Percentiles rank a stretch among this genome's conserved stretches.
phyloP scores from a whole-genome alignment of 1,140 invertebrate species.

The Drosophila suzukii region DNA sequence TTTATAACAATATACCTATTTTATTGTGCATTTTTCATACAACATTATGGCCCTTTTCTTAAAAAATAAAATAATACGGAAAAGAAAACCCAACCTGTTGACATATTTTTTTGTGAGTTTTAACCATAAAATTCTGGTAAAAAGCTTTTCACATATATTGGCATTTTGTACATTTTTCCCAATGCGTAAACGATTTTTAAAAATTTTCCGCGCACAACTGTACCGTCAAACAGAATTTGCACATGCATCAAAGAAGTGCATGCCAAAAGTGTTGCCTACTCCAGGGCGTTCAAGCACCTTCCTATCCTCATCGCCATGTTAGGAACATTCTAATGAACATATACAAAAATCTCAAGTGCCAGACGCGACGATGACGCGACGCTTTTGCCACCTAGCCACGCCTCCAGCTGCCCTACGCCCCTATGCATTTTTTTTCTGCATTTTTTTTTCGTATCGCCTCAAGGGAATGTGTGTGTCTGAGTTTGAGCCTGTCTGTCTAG shows the following conservation, averaged over 20 bases:
- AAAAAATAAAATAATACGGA: not conserved
- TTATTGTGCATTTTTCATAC: not conserved
- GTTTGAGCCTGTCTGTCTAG: constrained; percentile 73
- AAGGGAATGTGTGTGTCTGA: constrained; percentile 47
- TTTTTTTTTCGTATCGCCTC: constrained; percentile 7
- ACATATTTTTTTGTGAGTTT: no score
- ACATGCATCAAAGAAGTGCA: constrained; percentile 27
- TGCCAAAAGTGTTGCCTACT: constrained; percentile 75
- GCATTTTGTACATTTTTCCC: not conserved
- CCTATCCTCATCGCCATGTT: constrained; percentile 18
- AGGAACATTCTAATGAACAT: constrained; percentile 77
- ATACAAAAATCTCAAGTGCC: constrained; percentile 70
- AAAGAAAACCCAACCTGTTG: no score
- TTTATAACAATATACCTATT: no score
- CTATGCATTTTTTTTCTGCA: not conserved
- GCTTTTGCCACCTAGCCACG: constrained; percentile 62
- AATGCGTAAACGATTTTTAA: not conserved
- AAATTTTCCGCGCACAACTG: constrained; percentile 41
- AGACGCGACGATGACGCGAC: constrained; percentile 80
- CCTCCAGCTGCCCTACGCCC: constrained; percentile 21
- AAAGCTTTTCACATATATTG: not conserved
- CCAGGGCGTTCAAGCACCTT: constrained; percentile 68
- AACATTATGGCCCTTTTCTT: not conserved
- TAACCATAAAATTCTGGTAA: no score
- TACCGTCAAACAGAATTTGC: constrained; percentile 22